Evolutionary conservation across 2,797 vertebrate genomes (phyloP).

Genomic region (Gallirallus australis): DNA sequence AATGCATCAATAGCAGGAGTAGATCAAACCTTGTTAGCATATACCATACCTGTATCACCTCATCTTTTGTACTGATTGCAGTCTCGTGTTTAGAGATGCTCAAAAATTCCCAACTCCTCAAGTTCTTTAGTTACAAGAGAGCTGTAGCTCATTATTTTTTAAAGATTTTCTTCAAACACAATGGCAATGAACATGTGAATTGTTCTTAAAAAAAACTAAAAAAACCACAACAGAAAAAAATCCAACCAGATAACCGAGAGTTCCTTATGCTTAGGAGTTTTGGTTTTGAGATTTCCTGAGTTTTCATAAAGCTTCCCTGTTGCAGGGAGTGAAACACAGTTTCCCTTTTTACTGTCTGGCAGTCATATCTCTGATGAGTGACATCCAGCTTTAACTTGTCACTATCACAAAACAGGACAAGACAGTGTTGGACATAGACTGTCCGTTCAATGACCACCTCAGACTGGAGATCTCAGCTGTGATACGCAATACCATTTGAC

Average conservation of each 20-base stretch:
- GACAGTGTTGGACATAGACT: rapidly evolving
- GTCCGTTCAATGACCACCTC: not conserved
- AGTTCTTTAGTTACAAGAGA: not conserved
- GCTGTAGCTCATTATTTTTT: not conserved
- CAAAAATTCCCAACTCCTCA: not conserved
- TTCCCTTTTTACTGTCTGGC: not conserved
- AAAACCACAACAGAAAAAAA: too few relatives aligned
- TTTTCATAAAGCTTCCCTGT: not conserved
- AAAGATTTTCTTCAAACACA: not conserved
- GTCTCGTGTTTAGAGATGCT: not conserved
- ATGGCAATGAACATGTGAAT: not conserved
- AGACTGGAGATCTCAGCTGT: not conserved
- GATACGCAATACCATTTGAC: not conserved
- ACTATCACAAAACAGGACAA: not conserved
- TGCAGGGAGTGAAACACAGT: not conserved
- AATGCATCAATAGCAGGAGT: not conserved
- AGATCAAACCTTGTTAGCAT: not conserved
- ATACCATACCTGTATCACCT: not conserved
- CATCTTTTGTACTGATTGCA: not conserved
- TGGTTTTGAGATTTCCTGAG: not conserved
- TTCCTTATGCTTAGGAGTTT: not conserved
- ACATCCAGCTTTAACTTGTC: not conserved
- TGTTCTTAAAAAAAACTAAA: not conserved
- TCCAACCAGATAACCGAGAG: not conserved
- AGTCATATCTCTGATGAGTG: not conserved